These are phyloP conservation scores for Apus apus DNA, from an alignment of 2,113 vertebrate genomes.

Conservation along the genomic window DNA sequence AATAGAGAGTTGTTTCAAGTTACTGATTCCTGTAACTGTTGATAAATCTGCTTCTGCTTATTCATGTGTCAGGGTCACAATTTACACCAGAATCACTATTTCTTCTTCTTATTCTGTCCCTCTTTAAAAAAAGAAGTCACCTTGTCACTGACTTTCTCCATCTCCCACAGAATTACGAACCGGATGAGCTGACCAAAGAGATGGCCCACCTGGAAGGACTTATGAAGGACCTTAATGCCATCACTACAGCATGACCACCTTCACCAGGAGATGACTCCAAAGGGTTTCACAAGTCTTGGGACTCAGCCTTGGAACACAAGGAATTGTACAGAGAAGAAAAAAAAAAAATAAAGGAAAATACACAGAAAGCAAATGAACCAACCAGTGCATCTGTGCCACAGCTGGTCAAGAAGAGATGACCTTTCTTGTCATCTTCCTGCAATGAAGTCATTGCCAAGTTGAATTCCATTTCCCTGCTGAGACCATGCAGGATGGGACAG, in stretches of 20 bases:
- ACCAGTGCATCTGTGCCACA: not conserved
- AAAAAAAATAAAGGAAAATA: not conserved
- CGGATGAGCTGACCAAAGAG: conserved; percentile 98
- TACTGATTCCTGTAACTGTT: not conserved
- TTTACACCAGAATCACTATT: not conserved
- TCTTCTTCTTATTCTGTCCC: not conserved
- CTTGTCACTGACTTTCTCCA: conserved; percentile 73
- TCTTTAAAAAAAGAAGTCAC: not conserved
- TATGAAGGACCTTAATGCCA: conserved; percentile 99
- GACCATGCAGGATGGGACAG: conserved; percentile 32
- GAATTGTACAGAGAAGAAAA: conserved; percentile 72
- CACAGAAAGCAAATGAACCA: not conserved
- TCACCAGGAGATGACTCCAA: conserved; percentile 34
- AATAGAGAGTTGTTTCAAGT: not conserved
- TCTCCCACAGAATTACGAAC: conserved; percentile 90
- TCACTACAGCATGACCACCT: conserved; percentile 87
- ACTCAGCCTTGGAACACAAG: conserved; percentile 76
- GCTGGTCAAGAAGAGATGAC: conserved; percentile 10
- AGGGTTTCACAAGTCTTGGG: conserved; percentile 44
- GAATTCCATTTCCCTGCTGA: conserved; percentile 51
- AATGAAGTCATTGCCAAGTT: not conserved
- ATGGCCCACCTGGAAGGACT: conserved; percentile 99
- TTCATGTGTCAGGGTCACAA: not conserved
- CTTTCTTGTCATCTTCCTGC: conserved; percentile 41
- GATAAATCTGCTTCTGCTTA: not conserved